These are phyloP conservation scores for Eurypyga helias DNA, from an alignment of 2,113 vertebrate genomes.

Conservation along the genomic window DNA sequence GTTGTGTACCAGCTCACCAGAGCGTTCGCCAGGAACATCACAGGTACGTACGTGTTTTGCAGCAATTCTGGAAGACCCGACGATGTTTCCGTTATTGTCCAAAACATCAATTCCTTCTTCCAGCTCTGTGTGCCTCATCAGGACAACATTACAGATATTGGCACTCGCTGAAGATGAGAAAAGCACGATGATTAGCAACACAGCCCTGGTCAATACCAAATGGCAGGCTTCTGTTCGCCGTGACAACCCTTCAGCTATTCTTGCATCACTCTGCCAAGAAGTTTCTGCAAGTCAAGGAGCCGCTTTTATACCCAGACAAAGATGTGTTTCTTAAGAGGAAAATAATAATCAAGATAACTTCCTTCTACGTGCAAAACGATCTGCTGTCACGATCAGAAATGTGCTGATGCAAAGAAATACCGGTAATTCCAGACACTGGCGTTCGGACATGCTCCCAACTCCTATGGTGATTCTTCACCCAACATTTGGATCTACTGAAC, in stretches of 20 bases:
- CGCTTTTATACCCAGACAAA: background rate
- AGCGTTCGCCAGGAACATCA: background rate
- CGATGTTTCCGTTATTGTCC: constrained; percentile 81
- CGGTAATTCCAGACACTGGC: background rate
- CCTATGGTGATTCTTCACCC: background rate
- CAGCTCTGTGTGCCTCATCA: constrained; percentile 92
- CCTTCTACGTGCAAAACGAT: background rate
- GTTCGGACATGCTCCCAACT: background rate
- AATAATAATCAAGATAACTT: background rate
- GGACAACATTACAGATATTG: constrained; percentile 92
- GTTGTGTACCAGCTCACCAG: accelerated
- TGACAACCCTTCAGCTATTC: background rate
- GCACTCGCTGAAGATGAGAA: constrained; percentile 85
- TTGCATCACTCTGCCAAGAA: background rate
- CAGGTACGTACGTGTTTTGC: constrained; percentile 85
- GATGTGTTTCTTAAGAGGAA: background rate
- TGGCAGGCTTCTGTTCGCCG: background rate
- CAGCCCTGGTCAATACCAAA: background rate
- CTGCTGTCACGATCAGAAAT: background rate
- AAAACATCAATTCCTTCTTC: constrained; percentile 88
- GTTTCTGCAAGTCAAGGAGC: background rate
- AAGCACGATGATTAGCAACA: background rate
- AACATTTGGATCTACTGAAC: no score
- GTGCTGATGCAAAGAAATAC: accelerated
- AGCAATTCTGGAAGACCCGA: constrained; percentile 89